Conservation (phyloP, 2,797 vertebrate genomes). For the Naso thynnoides region DNA sequence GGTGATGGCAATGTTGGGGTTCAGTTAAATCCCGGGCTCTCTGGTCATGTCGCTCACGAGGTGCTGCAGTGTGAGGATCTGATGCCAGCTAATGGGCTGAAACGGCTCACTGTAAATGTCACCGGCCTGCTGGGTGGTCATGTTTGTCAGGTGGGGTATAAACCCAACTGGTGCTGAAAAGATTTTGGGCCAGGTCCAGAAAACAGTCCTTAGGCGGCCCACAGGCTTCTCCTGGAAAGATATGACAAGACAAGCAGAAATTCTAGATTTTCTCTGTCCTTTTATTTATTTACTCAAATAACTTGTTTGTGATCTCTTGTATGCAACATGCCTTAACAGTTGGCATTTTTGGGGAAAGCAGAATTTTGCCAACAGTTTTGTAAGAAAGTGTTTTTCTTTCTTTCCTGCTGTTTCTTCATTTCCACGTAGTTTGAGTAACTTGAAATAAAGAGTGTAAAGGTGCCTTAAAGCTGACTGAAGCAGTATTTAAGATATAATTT, state of each 20-base stretch:
- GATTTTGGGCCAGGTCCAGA: conserved; percentile 66
- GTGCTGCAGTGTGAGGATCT: conserved; percentile 57
- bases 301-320: not conserved
- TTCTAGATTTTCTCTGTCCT: conserved; percentile 25
- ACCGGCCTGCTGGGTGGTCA: conserved; percentile 72
- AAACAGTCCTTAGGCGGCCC: conserved; percentile 39
- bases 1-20: conserved; percentile 40
- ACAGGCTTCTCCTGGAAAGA: conserved; percentile 33
- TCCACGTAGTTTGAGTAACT: not conserved
- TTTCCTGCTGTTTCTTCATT: not conserved
- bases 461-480: not conserved
- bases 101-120: conserved; percentile 70
- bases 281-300: not conserved
- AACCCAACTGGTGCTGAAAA: conserved; percentile 70
- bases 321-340: not conserved
- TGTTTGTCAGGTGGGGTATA: conserved; percentile 70
- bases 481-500: not conserved
- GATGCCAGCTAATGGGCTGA: conserved; percentile 71
- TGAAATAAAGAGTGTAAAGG: not conserved
- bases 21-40: conserved; percentile 60
- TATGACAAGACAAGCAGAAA: conserved; percentile 33
- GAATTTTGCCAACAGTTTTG: not conserved
- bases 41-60: conserved; percentile 68
- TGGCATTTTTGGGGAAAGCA: not conserved
- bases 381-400: not conserved